phyloP scores from a whole-genome alignment of 2,888 invertebrate genomes.

The Bursaphelenchus okinawaensis region DNA sequence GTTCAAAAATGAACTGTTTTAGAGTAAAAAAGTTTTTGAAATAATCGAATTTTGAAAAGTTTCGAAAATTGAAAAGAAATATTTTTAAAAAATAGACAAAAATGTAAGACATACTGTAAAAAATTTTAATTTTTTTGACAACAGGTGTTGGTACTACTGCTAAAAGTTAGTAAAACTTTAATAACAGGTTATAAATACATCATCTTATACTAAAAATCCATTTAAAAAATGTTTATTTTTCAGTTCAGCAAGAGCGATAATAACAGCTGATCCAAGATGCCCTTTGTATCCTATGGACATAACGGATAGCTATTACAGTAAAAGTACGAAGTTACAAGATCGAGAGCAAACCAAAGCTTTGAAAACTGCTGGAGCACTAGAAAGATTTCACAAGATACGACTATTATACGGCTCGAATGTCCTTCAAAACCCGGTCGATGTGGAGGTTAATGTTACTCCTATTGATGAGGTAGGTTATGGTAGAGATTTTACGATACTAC shows the following conservation, averaged over 20 bases:
- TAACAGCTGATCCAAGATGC: conserved; percentile 10
- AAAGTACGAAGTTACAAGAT: conserved; percentile 8
- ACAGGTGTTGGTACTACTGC: no score
- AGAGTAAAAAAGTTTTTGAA: no score
- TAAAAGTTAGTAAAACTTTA: not conserved
- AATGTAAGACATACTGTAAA: no score
- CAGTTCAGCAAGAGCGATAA: conserved; percentile 21
- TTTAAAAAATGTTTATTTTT: not conserved
- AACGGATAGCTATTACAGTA: conserved; percentile 17
- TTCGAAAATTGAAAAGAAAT: no score
- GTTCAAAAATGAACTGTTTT: no score
- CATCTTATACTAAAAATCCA: not conserved
- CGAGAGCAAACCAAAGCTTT: not conserved
- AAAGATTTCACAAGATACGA: conserved; percentile 7
- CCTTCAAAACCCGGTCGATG: not conserved
- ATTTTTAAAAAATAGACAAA: no score
- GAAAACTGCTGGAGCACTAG: conserved; percentile 9
- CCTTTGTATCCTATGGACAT: conserved; percentile 6
- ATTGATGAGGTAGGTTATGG: conserved; percentile 6
- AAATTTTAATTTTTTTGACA: no score
- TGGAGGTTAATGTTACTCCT: not conserved
- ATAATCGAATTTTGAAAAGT: no score
- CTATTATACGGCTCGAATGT: conserved; percentile 3
- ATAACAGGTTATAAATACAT: not conserved
- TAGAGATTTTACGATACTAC: no score